A percentile compares a stretch with the other conserved stretches of the same genome.
phyloP scores from a whole-genome alignment of 1,140 invertebrate species.

The Pteromalus puparum region DNA sequence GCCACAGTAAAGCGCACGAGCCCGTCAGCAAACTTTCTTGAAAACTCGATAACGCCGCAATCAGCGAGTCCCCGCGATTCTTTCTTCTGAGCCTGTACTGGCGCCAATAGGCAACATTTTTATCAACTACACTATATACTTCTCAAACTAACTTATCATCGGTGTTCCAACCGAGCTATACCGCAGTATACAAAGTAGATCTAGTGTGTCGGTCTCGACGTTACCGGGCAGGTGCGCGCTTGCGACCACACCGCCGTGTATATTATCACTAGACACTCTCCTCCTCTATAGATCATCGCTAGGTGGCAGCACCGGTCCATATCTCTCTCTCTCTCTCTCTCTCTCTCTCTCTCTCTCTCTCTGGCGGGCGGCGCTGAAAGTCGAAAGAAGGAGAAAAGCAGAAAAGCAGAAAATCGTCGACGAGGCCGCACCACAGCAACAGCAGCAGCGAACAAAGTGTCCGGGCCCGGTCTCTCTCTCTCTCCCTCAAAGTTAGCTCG shows the following conservation, averaged over 20 bases:
- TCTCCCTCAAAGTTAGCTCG: not conserved
- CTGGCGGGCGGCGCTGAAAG: not conserved
- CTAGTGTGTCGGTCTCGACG: not conserved
- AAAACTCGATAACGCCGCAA: no score
- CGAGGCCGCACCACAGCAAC: not conserved
- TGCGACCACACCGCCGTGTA: not conserved
- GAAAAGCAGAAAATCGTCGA: constrained; percentile 32
- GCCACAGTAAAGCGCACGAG: no score
- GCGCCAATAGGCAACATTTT: not conserved
- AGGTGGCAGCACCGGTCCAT: constrained; percentile 22
- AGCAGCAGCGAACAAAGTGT: constrained; percentile 20
- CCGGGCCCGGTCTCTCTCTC: not conserved
- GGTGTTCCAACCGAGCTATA: not conserved
- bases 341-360: no score
- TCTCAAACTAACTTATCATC: not conserved
- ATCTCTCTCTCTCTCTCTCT: no score
- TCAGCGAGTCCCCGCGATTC: no score
- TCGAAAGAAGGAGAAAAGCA: constrained; percentile 14
- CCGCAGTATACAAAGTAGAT: constrained; percentile 1
- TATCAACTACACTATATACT: not conserved
- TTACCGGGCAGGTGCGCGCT: constrained; percentile 20
- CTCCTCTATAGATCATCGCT: not conserved
- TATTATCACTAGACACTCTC: not conserved
- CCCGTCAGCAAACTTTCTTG: no score
- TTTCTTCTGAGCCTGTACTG: not conserved